Base-by-base conservation (phyloP, 2,113 vertebrate genomes). In the Paradoxurus hermaphroditus region DNA sequence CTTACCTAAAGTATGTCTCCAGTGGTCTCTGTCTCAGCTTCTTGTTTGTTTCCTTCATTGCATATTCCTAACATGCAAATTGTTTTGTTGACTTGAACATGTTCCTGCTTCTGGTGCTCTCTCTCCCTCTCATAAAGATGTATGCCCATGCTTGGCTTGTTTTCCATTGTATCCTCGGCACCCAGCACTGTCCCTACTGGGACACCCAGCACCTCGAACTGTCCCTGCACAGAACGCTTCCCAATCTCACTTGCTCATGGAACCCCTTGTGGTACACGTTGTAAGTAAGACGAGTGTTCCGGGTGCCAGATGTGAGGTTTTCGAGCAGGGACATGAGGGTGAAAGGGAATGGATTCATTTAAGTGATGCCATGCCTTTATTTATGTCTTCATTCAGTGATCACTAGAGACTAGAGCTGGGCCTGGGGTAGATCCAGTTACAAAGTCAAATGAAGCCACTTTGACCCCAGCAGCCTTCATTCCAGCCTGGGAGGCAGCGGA, bases 231-330 rank as follows among this genome's bases (percentile, higher is more conserved):
- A 77, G 75, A 41, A 34, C 39, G 13, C 41, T 62, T 62, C 85
- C 34, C 12, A 16, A 0, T 36, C 62, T 81, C 13, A 4, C 23
- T 15, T 63, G n/a, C 27, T 63, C 5, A 0, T 4, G n/a, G 36
- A 53, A 12, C 5, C 0, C 70, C 41, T 44, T 21, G 31, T 56
- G 53, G 41, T 21, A 16, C 29, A 0, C 21, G 3, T 5, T 19
- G 11, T n/a, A 10, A 72, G 10, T 39, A 13, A 72, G 9, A 19
- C 7, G 2, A 16, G 25, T 12, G 23, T 56, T 44, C 53, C 3
- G 0, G 8, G 16, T 44, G 14, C 41, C 39, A 46, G 41, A 34
- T 1, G 5, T 2, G 29, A 49, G 27, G 10, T 25, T 70, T 90
- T 62, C 65, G 63, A 73, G 56, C 21, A 53, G 10, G 31, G 31